A percentile compares a stretch with the other conserved stretches of the same genome.
These are phyloP conservation scores for Anser cygnoides DNA, from an alignment of 2,113 vertebrate species.

Conservation along the genomic window DNA sequence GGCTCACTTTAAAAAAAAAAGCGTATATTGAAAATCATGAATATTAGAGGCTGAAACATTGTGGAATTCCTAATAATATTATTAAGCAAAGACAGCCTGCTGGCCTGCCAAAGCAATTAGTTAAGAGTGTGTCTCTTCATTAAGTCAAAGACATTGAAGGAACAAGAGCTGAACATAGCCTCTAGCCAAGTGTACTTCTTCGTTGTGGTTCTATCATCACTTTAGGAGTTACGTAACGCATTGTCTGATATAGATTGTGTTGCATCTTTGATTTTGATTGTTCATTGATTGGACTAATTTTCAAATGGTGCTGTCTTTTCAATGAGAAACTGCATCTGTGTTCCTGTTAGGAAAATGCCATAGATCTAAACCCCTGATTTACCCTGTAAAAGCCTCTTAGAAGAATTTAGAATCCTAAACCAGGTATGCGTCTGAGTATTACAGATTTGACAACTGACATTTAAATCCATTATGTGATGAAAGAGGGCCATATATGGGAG, in stretches of 20 bases:
- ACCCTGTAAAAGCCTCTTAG: neutral
- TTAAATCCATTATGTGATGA: neutral
- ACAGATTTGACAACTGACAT: neutral
- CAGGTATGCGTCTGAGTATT: neutral
- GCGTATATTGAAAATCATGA: neutral
- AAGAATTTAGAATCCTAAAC: neutral
- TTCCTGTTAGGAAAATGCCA: neutral
- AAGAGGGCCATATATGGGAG: neutral
- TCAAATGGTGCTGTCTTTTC: neutral
- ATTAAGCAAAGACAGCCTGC: neutral
- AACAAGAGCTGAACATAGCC: neutral
- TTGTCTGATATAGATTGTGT: neutral
- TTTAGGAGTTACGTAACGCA: neutral
- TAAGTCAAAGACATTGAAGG: neutral
- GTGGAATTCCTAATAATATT: neutral
- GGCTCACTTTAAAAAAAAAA: neutral
- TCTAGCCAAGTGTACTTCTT: neutral
- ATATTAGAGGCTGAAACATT: neutral
- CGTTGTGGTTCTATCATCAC: neutral
- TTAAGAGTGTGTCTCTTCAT: neutral
- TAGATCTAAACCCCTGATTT: neutral
- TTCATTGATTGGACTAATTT: neutral
- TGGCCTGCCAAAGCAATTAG: conserved; percentile 6
- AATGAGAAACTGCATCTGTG: neutral
- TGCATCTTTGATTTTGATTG: neutral